Evolutionary conservation across 2,797 vertebrate genomes (phyloP), one percentile per base, ranked within the genome.

Genomic region (Semaprochilodus insignis): DNA sequence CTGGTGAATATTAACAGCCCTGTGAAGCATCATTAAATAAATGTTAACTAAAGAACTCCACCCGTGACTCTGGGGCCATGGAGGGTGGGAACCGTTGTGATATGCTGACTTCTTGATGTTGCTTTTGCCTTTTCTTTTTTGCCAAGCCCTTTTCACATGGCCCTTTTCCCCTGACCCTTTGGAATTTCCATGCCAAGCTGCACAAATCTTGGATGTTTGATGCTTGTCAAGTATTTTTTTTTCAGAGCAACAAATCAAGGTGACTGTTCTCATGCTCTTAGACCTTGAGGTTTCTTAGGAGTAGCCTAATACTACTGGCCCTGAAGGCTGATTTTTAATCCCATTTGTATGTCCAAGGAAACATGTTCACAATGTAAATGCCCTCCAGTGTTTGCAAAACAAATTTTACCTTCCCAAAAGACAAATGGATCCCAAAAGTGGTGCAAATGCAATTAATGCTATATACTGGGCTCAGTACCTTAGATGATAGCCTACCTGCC

Each of bases 1-100:
- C 57, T 40, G 55, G 17, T 60, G 51, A 60, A 59, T 65, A 83
- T 84, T 80, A 77, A 82, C 77, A 67, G 75, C 40, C n/a, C 70
- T 52, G 67, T 82, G 34, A 63, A 62, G 3, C 27, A 77, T 65
- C 8, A 78, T 90, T 88, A 87, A 89, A 87, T 52, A 88, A 90
- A 92, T 63, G 78, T 88, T 78, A 88, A 74, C 76, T 80, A 6
- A 73, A 81, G 78, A 78, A 85, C 92, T 92, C 92, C 93, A 91
- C 92, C 93, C 90, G 14, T 70, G 21, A 75, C 70, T 88, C 83
- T 92, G 89, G 94, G 67, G 92, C 90, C 78, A 91, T 92, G 90
- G 78, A 93, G 94, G 94, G 94, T 92, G 94, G 94, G 90, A 93
- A 91, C 90, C 90, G 72, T 48, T 75, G 62, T 63, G n/a, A 80